Percentiles rank a stretch among this genome's conserved stretches.
Conservation (phyloP, 2,797 vertebrate species). For the Cirrhinus molitorella region DNA sequence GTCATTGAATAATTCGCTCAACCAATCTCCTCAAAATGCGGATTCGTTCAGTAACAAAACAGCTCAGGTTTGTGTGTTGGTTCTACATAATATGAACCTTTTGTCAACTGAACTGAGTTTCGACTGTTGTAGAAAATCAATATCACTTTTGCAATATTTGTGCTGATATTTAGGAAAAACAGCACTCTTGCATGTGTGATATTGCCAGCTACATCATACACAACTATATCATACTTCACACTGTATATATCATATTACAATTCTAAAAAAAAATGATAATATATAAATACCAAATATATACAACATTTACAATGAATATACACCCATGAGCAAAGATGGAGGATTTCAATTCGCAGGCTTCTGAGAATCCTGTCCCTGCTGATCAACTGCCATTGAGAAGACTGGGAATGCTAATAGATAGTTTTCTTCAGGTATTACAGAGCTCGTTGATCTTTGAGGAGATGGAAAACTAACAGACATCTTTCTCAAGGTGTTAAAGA, state of each 20-base stretch:
- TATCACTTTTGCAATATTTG: background rate
- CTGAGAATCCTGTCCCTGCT: background rate
- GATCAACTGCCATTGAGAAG: background rate
- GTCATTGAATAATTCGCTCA: background rate
- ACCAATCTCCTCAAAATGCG: background rate
- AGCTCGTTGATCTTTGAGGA: background rate
- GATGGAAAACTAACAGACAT: slow-evolving; percentile 9
- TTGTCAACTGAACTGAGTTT: background rate
- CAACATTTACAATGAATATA: no score
- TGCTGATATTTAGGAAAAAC: background rate
- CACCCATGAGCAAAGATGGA: background rate
- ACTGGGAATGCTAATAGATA: background rate
- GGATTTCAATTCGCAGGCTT: background rate
- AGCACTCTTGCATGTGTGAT: background rate
- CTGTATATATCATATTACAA: no score
- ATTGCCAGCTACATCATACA: background rate
- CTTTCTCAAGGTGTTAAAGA: background rate
- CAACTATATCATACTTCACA: background rate
- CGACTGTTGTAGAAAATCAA: background rate
- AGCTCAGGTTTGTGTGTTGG: no score
- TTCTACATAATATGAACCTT: background rate
- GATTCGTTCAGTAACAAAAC: background rate
- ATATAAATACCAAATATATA: no score
- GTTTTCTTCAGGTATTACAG: background rate
- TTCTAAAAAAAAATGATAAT: no score